These are phyloP conservation scores for Forbesichthys agassizii DNA, from an alignment of 2,113 vertebrate genomes.

Conservation along the genomic window DNA sequence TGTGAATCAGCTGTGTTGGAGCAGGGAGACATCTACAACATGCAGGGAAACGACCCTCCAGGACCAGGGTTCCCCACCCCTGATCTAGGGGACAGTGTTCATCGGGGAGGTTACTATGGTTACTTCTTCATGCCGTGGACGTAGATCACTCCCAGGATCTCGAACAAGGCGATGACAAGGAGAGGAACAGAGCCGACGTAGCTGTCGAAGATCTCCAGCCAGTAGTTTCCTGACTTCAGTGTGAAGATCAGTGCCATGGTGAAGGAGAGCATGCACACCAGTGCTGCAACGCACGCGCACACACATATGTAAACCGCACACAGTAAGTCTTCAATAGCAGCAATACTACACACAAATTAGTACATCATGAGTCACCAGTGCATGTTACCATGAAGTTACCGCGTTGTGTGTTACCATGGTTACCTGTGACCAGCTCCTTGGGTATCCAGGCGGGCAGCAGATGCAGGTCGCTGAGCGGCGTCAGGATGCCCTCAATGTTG, in stretches of 20 bases:
- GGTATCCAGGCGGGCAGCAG: constrained; percentile 76
- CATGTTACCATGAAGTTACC: no score
- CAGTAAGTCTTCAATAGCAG: not conserved
- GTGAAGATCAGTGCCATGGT: constrained; percentile 81
- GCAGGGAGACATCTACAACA: no score
- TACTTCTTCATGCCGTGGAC: constrained; percentile 85
- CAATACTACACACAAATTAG: not conserved
- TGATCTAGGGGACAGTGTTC: no score
- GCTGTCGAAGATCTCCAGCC: constrained; percentile 89
- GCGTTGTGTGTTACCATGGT: no score
- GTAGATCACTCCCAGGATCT: constrained; percentile 77
- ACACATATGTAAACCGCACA: not conserved
- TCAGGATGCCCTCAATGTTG: constrained; percentile 85
- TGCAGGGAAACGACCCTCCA: no score
- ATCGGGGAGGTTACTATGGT: not conserved
- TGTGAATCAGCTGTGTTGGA: no score
- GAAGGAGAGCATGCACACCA: constrained; percentile 77
- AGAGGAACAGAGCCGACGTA: constrained; percentile 83
- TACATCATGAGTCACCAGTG: not conserved
- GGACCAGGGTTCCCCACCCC: no score
- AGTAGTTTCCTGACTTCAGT: constrained; percentile 87
- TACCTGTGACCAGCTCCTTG: constrained; percentile 81
- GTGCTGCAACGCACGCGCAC: constrained; percentile 54
- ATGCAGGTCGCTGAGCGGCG: constrained; percentile 80
- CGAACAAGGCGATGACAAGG: constrained; percentile 84